Base-by-base conservation (phyloP, 2,797 vertebrate genomes). In the Anomalospiza imberbis region DNA sequence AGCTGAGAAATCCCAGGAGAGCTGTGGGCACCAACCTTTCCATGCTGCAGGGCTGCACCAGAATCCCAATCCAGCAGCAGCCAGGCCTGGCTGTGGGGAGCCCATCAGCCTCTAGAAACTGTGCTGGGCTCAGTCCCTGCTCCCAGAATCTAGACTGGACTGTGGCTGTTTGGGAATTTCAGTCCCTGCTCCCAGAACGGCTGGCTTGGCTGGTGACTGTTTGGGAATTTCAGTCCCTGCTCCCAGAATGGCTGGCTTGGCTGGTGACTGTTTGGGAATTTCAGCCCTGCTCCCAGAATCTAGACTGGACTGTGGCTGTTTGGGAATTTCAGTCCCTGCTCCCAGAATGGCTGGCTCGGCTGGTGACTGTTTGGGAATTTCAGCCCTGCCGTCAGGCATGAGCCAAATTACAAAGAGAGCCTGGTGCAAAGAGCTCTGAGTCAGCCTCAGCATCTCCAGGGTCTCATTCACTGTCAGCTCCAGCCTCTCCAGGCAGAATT, bases 231-330 rank as follows among this genome's bases (percentile, higher is more conserved):
- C 2, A 0, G 12, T 12, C 44, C 44, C 51, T 51, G 25, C 29
- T 61, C 22, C 57, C 73, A 50, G 10, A 15, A 28, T 3, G 8
- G 47, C 20, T 36, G 50, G 32, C 9, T 2, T 45, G 13, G 40
- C 0, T 45, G 0, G 48, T 34, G 32, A 0, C 38, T 19, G 19
- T 29, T 76, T 18, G 32, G 20, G 38, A 53, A 18, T 24, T 77
- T 31, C 48, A 54, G 25, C 12, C 10, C 44, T 8, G 6, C 18
- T 66, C n/a, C 24, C 34, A 34, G 22, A 3, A 47, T 6, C n/a
- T n/a, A n/a, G 19, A 54, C 25, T 40, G 25, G n/a, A 5, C 5
- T 58, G 31, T 47, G 24, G 1, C 31, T 7, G 3, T 42, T 48
- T 18, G 13, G 66, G 66, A 68, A 24, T 67, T 48, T 14, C 36